Evolutionary conservation across 2,797 vertebrate genomes (phyloP).

Genomic region (Dromococcyx pavoninus): DNA sequence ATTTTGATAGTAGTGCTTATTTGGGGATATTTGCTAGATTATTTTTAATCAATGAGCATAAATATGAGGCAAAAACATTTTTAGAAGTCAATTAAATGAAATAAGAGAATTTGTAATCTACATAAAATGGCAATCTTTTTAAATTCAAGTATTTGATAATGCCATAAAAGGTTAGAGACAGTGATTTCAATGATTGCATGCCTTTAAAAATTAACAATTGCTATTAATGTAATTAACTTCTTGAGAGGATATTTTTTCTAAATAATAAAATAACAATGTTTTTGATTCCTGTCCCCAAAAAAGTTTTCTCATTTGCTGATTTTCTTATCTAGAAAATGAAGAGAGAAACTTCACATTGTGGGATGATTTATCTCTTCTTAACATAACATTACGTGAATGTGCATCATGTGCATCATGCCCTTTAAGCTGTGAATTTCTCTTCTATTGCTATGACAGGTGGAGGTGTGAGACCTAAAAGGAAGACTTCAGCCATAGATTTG

Average conservation of each 20-base stretch:
- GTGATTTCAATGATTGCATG: neutral
- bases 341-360: neutral
- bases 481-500: neutral
- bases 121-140: neutral
- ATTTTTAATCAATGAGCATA: neutral
- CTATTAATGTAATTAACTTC: neutral
- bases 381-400: neutral
- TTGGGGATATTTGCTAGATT: neutral
- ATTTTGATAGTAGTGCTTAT: neutral
- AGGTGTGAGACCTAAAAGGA: neutral
- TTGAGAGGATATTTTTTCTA: neutral
- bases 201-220: neutral
- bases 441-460: neutral
- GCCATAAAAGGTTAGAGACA: neutral
- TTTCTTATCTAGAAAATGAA: neutral
- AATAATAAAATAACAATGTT: neutral
- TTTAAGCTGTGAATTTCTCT: neutral
- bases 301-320: too few species aligned
- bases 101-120: neutral
- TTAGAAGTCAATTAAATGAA: neutral
- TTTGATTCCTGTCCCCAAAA: neutral
- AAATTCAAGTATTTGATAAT: neutral
- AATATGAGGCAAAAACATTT: neutral
- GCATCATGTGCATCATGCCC: neutral
- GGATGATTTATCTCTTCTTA: neutral